A percentile compares a stretch with the other conserved stretches of the same genome.
Evolutionary conservation across 2,113 vertebrate species (phyloP).

Genomic region (Typhlomys cinereus): DNA sequence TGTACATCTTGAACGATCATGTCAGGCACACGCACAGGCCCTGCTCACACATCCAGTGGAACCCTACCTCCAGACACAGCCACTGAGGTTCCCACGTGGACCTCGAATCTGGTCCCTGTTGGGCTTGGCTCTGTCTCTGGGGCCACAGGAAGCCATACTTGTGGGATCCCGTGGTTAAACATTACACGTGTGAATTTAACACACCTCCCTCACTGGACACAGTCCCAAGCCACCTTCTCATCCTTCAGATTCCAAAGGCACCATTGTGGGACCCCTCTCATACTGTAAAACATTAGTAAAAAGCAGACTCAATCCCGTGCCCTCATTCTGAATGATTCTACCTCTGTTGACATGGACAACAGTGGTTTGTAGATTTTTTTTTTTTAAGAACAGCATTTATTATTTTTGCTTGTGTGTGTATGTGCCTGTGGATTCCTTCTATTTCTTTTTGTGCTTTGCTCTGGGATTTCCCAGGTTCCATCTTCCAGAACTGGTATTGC

Average conservation of each 20-base stretch:
- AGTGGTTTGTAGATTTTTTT: no score
- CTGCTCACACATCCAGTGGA: background rate
- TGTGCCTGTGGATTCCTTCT: no score
- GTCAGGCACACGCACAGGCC: background rate
- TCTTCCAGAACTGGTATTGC: no score
- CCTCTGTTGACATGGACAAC: background rate
- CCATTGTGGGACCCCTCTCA: background rate
- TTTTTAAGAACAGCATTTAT: no score
- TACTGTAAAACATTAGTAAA: background rate
- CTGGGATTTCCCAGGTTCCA: no score
- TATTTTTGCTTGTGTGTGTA: no score
- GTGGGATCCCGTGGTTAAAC: background rate
- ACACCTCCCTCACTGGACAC: background rate
- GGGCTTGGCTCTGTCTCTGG: background rate
- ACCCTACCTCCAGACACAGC: background rate
- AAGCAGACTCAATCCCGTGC: background rate
- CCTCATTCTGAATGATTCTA: background rate
- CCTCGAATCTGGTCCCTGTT: background rate
- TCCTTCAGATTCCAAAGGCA: background rate
- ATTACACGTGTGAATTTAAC: background rate
- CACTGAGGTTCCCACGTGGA: background rate
- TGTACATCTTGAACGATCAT: no score
- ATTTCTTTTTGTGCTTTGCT: no score
- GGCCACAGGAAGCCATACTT: background rate
- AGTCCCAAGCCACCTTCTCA: background rate